Percentiles rank a stretch among this genome's conserved stretches.
phyloP scores from a whole-genome alignment of 1,140 invertebrate species.

The Lamellibrachia luymesi region DNA sequence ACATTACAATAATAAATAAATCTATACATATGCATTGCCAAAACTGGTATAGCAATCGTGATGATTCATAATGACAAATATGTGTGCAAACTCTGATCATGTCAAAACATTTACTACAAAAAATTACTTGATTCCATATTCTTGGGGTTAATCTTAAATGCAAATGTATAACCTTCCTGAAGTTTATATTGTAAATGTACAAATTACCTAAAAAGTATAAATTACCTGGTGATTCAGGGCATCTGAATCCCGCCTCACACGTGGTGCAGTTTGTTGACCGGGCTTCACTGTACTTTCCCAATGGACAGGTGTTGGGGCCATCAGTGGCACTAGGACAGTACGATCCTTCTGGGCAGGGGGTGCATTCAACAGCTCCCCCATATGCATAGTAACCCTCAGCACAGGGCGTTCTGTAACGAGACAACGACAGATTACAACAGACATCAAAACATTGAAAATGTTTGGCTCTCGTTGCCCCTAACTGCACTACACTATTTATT shows the following conservation, averaged over 20 bases:
- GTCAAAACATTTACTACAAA: too few relatives aligned
- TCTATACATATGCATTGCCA: too few relatives aligned
- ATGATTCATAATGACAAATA: too few relatives aligned
- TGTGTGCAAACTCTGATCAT: too few relatives aligned
- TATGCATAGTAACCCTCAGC: slow-evolving; percentile 39
- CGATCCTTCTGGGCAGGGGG: slow-evolving; percentile 41
- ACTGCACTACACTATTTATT: not conserved
- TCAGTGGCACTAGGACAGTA: slow-evolving; percentile 36
- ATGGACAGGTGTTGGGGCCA: slow-evolving; percentile 36
- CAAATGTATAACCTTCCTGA: not conserved
- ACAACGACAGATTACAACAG: not conserved
- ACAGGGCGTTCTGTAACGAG: slow-evolving; percentile 35
- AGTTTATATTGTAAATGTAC: not conserved
- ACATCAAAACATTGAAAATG: not conserved
- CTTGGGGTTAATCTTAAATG: too few relatives aligned
- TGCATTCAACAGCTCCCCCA: slow-evolving; percentile 39
- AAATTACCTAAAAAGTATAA: not conserved
- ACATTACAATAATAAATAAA: too few relatives aligned
- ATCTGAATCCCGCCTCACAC: slow-evolving; percentile 18
- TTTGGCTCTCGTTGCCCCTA: not conserved
- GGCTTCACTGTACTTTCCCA: slow-evolving; percentile 44
- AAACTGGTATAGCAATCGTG: too few relatives aligned
- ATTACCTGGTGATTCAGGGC: slow-evolving; percentile 11
- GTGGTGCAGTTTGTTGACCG: slow-evolving; percentile 27
- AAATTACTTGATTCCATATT: too few relatives aligned